Percentiles rank a stretch among this genome's conserved stretches.
phyloP scores from a whole-genome alignment of 2,888 invertebrate species.

The Orchesella flavescens region DNA sequence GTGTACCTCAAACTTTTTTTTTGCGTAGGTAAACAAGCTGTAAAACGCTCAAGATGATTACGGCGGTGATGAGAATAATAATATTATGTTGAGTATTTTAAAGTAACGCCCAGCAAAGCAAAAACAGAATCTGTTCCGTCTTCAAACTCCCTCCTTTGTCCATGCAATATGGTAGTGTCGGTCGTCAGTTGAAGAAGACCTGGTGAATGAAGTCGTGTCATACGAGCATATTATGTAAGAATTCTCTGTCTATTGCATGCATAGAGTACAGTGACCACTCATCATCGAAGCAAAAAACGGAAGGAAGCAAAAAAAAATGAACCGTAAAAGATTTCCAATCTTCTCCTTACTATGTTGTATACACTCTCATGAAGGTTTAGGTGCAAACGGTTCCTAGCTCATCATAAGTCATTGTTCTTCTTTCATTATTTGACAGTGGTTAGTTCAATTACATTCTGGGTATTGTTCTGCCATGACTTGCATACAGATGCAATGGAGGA shows the following conservation, averaged over 20 bases:
- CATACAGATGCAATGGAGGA: neutral
- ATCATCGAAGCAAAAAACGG: neutral
- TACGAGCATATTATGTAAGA: neutral
- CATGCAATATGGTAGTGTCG: neutral
- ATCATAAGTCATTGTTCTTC: neutral
- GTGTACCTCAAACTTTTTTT: neutral
- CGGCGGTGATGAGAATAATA: slow-evolving; percentile 19
- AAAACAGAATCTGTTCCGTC: neutral
- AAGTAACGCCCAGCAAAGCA: slow-evolving; percentile 15
- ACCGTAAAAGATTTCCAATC: neutral
- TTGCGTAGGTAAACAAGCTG: slow-evolving; percentile 11
- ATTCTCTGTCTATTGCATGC: neutral
- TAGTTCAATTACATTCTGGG: slow-evolving; percentile 22
- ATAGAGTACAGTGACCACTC: neutral
- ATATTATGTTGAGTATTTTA: slow-evolving; percentile 5
- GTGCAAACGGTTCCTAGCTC: neutral
- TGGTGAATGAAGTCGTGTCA: neutral
- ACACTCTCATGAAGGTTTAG: neutral
- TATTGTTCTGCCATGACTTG: slow-evolving; percentile 20
- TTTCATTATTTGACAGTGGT: slow-evolving; percentile 10
- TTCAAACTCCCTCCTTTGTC: neutral
- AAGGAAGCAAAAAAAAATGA: neutral
- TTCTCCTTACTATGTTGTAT: neutral
- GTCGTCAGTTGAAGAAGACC: neutral
- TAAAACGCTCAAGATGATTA: neutral